phyloP scores from a whole-genome alignment of 2,888 invertebrate genomes.

The Andricus curvator region DNA sequence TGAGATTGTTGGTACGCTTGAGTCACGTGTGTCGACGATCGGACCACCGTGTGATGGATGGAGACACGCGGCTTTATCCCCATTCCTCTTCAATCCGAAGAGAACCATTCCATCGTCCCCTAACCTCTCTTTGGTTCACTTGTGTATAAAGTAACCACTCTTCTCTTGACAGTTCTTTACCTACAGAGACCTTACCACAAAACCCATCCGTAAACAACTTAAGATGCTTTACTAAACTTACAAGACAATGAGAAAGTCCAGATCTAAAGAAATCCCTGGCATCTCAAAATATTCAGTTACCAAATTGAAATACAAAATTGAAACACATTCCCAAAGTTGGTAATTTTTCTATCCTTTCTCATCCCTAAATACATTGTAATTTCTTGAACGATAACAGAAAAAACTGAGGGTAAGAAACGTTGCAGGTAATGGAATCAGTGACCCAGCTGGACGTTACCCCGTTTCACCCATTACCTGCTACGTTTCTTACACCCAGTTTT shows the following conservation, averaged over 20 bases:
- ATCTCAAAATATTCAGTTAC: background rate
- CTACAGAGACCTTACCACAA: constrained; percentile 4
- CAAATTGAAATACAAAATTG: background rate
- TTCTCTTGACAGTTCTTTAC: constrained; percentile 22
- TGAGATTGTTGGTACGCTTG: constrained; percentile 62
- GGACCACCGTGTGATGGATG: constrained; percentile 75
- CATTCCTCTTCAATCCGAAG: constrained; percentile 67
- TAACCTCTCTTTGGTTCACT: background rate
- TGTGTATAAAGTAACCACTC: constrained; percentile 10
- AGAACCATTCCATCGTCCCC: constrained; percentile 62
- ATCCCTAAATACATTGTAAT: no score
- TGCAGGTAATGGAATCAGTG: no score
- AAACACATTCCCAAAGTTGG: background rate
- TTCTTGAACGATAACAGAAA: no score
- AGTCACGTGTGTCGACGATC: constrained; percentile 72
- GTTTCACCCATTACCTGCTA: no score
- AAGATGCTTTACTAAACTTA: background rate
- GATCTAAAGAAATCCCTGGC: background rate
- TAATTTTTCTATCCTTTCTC: no score
- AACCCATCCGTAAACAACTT: constrained; percentile 7
- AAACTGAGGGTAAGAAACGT: no score
- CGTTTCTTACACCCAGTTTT: no score
- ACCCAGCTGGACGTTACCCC: no score
- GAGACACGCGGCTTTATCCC: constrained; percentile 72
- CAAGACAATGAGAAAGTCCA: background rate